A percentile compares a stretch with the other conserved stretches of the same genome.
Conservation (phyloP, 1,140 invertebrate species). For the Ostrea edulis region DNA sequence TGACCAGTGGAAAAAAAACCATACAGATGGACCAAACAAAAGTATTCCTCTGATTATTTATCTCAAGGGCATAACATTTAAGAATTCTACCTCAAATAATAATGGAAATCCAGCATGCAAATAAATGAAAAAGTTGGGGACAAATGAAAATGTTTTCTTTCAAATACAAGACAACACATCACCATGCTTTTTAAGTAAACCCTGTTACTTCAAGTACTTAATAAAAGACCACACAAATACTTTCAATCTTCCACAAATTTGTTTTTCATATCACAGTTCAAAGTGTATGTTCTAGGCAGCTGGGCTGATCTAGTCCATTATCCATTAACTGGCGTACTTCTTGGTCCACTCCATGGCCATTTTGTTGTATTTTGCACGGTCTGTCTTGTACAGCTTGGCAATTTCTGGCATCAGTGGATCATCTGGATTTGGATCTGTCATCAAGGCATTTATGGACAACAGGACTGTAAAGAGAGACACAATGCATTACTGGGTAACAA, state of each 20-base stretch:
- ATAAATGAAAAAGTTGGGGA: not conserved
- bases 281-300: conserved; percentile 9
- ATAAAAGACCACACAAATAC: conserved; percentile 29
- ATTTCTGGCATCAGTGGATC: conserved; percentile 95
- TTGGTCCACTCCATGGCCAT: conserved; percentile 98
- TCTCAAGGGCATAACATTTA: not conserved
- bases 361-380: conserved; percentile 92
- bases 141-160: not conserved
- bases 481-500: not conserved
- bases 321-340: conserved; percentile 89
- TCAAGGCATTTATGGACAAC: conserved; percentile 98
- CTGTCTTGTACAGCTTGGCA: conserved; percentile 99
- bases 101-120: not conserved
- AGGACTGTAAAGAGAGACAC: conserved; percentile 84
- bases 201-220: conserved; percentile 24
- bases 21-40: no score
- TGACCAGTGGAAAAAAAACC: no score
- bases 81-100: not conserved
- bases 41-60: no score
- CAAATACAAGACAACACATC: conserved; percentile 28
- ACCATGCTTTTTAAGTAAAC: conserved; percentile 30
- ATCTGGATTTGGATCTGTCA: conserved; percentile 99
- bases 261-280: conserved; percentile 31
- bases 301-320: conserved; percentile 2
- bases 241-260: conserved; percentile 12